These are phyloP conservation scores for Falco berigora DNA, from an alignment of 2,797 vertebrate genomes.

Conservation along the genomic window DNA sequence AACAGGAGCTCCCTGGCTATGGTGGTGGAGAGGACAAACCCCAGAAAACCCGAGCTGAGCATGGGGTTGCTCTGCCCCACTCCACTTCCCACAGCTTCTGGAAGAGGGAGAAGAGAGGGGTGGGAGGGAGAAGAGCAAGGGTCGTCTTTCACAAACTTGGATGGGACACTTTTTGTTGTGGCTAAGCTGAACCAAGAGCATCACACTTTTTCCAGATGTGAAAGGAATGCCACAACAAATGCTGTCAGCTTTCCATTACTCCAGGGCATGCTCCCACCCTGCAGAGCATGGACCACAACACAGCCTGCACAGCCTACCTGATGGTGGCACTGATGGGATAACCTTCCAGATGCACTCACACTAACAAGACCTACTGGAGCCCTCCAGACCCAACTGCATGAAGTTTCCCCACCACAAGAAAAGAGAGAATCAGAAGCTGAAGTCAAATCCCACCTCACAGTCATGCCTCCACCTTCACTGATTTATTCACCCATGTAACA, in stretches of 20 bases:
- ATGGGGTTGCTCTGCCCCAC: not conserved
- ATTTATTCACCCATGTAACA: not conserved
- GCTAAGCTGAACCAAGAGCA: not conserved
- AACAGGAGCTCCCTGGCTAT: not conserved
- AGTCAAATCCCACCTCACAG: not conserved
- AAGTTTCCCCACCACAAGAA: not conserved
- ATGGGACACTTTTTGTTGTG: not conserved
- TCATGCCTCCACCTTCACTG: not conserved
- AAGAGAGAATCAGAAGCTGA: not conserved
- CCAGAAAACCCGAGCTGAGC: not conserved
- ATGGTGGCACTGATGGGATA: not conserved
- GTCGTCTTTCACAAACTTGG: accelerated
- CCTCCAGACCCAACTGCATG: not conserved
- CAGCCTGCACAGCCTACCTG: not conserved
- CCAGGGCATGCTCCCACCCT: accelerated
- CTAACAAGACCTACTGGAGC: not conserved
- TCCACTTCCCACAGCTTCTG: not conserved
- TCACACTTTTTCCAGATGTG: not conserved
- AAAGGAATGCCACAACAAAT: not conserved
- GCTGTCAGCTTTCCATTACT: not conserved
- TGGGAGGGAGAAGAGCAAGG: not conserved
- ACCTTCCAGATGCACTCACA: not conserved
- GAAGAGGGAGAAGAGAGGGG: not conserved
- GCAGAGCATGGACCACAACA: not conserved
- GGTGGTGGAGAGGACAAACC: not conserved